Conservation (phyloP, 1,140 invertebrate genomes). For the Cryptotermes secundus region DNA sequence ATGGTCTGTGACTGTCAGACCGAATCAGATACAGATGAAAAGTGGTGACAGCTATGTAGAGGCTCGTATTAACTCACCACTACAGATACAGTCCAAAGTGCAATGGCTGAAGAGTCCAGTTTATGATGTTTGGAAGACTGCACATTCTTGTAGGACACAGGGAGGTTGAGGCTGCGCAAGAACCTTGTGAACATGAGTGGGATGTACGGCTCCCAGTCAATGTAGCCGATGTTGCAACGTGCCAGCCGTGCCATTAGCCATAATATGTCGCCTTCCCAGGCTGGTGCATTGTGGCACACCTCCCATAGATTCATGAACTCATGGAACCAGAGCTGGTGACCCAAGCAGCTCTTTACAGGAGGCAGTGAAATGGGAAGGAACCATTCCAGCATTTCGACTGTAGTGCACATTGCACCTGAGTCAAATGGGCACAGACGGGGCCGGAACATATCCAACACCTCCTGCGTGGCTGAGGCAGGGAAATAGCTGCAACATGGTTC, state of each 20-base stretch:
- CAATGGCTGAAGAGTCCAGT: slow-evolving; percentile 59
- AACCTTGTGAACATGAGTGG: slow-evolving; percentile 81
- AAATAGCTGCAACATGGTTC: slow-evolving; percentile 64
- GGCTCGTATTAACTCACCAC: slow-evolving; percentile 47
- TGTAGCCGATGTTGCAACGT: slow-evolving; percentile 73
- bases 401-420: slow-evolving; percentile 54
- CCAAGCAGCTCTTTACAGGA: slow-evolving; percentile 61
- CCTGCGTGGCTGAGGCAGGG: slow-evolving; percentile 70
- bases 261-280: slow-evolving; percentile 72
- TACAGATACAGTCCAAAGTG: slow-evolving; percentile 69
- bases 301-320: slow-evolving; percentile 80
- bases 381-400: slow-evolving; percentile 64
- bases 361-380: slow-evolving; percentile 75
- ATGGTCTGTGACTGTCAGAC: no score
- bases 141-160: slow-evolving; percentile 70
- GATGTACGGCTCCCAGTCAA: slow-evolving; percentile 84
- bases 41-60: no score
- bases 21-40: no score
- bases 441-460: slow-evolving; percentile 83
- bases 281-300: slow-evolving; percentile 66
- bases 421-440: slow-evolving; percentile 75
- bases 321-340: slow-evolving; percentile 80
- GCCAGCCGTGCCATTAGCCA: slow-evolving; percentile 72
- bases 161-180: slow-evolving; percentile 72
- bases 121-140: slow-evolving; percentile 48